Evolutionary conservation across 2,888 invertebrate genomes (phyloP).

Genomic region (Drosophila rubida): DNA sequence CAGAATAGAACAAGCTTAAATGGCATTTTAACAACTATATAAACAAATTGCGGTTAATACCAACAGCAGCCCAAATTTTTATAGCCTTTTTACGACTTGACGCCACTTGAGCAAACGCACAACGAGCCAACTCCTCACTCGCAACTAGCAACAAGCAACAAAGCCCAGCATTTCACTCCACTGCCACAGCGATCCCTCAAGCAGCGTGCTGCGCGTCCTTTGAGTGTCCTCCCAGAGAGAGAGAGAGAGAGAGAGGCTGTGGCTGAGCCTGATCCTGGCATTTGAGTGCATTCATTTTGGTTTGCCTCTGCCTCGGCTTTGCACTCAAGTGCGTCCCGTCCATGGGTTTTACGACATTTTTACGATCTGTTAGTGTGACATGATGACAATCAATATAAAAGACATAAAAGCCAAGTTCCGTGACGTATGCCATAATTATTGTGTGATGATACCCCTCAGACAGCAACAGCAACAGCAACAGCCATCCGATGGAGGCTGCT

Average conservation of each 20-base stretch:
- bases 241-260: neutral
- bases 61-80: conserved; percentile 64
- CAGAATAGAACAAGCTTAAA: conserved; percentile 72
- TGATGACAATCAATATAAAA: conserved; percentile 82
- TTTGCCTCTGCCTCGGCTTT: conserved; percentile 8
- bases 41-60: conserved; percentile 81
- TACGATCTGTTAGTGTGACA: conserved; percentile 83
- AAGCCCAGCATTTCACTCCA: conserved; percentile 49
- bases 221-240: conserved; percentile 44
- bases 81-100: conserved; percentile 84
- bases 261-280: conserved; percentile 29
- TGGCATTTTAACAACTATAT: conserved; percentile 80
- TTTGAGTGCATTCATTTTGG: conserved; percentile 52
- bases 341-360: conserved; percentile 82
- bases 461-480: no score
- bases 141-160: conserved; percentile 7
- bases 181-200: conserved; percentile 45
- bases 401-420: conserved; percentile 78
- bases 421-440: conserved; percentile 82
- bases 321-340: conserved; percentile 32
- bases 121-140: neutral
- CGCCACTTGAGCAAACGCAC: conserved; percentile 76
- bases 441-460: conserved; percentile 60
- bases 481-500: conserved; percentile 26
- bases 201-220: conserved; percentile 25